phyloP scores from a whole-genome alignment of 2,113 vertebrate species.

The Psittacus erithacus region DNA sequence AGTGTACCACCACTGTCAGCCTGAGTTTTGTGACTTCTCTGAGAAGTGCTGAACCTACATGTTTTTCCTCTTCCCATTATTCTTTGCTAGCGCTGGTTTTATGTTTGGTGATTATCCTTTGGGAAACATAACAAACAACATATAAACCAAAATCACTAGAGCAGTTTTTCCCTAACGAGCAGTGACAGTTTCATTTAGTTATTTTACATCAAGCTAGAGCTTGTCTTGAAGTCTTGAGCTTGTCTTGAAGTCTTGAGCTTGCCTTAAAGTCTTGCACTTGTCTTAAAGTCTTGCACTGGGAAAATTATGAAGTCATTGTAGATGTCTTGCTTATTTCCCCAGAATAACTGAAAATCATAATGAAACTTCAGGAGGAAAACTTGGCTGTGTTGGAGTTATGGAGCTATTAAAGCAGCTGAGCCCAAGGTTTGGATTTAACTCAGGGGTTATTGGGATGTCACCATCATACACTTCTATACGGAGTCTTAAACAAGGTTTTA shows the following conservation, averaged over 20 bases:
- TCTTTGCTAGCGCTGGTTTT: background rate
- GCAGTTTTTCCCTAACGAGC: background rate
- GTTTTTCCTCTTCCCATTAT: background rate
- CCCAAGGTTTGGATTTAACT: constrained; percentile 2
- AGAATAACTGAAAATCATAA: constrained; percentile 55
- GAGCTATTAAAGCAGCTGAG: constrained; percentile 42
- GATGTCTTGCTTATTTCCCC: constrained; percentile 35
- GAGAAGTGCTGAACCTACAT: background rate
- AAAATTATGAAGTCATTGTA: constrained; percentile 48
- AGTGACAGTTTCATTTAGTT: background rate
- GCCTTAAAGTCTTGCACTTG: too few relatives aligned
- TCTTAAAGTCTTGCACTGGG: background rate
- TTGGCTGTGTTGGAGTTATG: background rate
- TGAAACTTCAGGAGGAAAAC: constrained; percentile 47
- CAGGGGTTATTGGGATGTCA: constrained; percentile 53
- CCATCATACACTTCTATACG: background rate
- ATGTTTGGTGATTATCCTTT: background rate
- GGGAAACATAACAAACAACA: background rate
- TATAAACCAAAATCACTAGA: background rate
- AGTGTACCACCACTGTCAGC: background rate
- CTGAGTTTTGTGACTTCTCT: background rate
- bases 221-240: too few relatives aligned
- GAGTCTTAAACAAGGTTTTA: background rate
- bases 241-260: too few relatives aligned
- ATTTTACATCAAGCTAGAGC: background rate